Percentiles rank a stretch among this genome's conserved stretches.
Evolutionary conservation across 2,797 vertebrate genomes (phyloP).

Genomic region (Onychomys leucogaster): DNA sequence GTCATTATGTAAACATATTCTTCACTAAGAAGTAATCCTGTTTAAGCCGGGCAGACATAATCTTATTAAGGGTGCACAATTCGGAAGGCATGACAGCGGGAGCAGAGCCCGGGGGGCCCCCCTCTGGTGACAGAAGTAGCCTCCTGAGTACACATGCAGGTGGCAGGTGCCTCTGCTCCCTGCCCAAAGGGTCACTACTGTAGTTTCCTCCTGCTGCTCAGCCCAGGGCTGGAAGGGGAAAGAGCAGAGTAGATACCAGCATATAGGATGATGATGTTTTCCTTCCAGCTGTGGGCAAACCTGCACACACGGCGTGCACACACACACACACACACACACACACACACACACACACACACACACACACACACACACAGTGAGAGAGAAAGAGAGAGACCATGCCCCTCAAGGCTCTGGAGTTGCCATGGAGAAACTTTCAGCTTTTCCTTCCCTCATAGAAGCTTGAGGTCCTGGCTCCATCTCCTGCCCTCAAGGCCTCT

Average conservation of each 20-base stretch:
- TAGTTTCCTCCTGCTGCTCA: background rate
- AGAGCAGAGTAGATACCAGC: background rate
- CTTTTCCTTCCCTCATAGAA: background rate
- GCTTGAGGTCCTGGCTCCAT: background rate
- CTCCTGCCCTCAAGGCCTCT: background rate
- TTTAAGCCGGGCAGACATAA: background rate
- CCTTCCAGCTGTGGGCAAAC: too few species aligned
- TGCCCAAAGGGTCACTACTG: too few species aligned
- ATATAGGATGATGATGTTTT: accelerated
- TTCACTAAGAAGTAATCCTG: background rate
- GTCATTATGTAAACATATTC: background rate
- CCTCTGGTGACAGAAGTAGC: background rate
- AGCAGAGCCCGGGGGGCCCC: too few species aligned
- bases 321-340: too few species aligned
- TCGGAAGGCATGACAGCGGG: background rate
- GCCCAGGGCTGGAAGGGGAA: background rate
- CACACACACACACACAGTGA: too few species aligned
- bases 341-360: too few species aligned
- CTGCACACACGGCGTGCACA: too few species aligned
- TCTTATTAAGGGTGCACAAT: background rate
- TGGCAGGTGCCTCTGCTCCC: background rate
- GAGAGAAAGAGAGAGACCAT: too few species aligned
- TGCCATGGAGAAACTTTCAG: background rate
- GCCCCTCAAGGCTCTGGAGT: background rate
- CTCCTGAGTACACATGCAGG: background rate